Percentiles rank a stretch among this genome's conserved stretches.
Conservation (phyloP, 2,888 invertebrate genomes). For the Luperina testacea region DNA sequence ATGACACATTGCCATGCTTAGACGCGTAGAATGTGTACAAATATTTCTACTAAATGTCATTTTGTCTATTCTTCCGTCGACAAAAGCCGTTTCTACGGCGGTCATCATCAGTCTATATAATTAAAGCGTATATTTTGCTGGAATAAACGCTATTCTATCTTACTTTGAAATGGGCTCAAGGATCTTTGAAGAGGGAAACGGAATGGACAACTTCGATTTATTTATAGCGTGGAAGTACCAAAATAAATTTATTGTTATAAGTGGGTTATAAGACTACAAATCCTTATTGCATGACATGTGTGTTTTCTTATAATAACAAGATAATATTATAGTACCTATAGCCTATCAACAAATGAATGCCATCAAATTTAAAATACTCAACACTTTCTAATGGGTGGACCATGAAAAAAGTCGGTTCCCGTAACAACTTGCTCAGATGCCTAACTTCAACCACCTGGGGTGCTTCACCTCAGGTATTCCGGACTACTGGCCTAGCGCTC, state of each 20-base stretch:
- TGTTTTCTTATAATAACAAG: not conserved
- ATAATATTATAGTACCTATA: not conserved
- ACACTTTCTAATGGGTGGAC: not conserved
- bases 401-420: not conserved
- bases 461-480: not conserved
- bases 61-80: no score
- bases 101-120: no score
- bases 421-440: not conserved
- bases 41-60: no score
- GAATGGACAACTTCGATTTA: constrained; percentile 35
- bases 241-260: constrained; percentile 1
- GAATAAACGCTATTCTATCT: constrained; percentile 34
- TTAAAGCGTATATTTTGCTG: constrained; percentile 6
- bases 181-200: constrained; percentile 31
- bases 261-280: not conserved
- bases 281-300: not conserved
- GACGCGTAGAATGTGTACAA: no score
- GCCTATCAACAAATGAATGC: not conserved
- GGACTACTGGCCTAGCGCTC: not conserved
- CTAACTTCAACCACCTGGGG: not conserved
- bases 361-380: not conserved
- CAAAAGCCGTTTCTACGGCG: no score
- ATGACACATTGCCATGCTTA: no score
- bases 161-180: constrained; percentile 30
- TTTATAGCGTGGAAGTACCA: constrained; percentile 15